Conservation (phyloP, 1,140 invertebrate genomes). For the Drosophila rufa region DNA sequence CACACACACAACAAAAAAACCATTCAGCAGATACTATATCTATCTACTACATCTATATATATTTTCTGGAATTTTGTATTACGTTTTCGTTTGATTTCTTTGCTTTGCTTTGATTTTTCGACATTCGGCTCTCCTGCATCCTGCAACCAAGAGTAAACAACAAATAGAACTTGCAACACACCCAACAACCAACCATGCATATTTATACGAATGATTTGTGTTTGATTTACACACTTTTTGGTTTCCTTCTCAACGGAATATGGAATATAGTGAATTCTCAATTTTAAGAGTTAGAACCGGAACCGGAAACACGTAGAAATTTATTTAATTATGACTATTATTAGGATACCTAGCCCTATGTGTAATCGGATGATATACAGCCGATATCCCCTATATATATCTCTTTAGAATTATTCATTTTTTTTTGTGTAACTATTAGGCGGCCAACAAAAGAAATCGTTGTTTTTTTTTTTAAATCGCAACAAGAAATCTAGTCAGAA, state of each 20-base stretch:
- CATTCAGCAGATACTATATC: slow-evolving; percentile 11
- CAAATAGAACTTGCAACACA: background rate
- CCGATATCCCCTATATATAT: slow-evolving; percentile 37
- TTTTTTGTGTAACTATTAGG: slow-evolving; percentile 66
- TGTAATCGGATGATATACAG: slow-evolving; percentile 24
- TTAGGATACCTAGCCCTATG: slow-evolving; percentile 45
- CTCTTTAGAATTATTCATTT: slow-evolving; percentile 43
- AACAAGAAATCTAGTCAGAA: slow-evolving; percentile 81
- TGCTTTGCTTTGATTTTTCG: slow-evolving; percentile 60
- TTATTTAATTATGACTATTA: slow-evolving; percentile 48
- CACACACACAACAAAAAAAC: background rate
- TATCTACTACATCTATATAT: slow-evolving; percentile 13
- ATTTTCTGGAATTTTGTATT: slow-evolving; percentile 57
- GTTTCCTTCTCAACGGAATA: background rate
- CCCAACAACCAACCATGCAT: slow-evolving; percentile 36
- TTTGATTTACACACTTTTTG: slow-evolving; percentile 23
- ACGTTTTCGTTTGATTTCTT: slow-evolving; percentile 26
- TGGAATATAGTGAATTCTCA: slow-evolving; percentile 6
- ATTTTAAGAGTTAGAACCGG: background rate
- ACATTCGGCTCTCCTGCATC: slow-evolving; percentile 43
- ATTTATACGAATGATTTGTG: slow-evolving; percentile 47
- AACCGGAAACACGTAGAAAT: slow-evolving; percentile 8
- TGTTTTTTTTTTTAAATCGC: slow-evolving; percentile 76
- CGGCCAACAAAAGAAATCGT: slow-evolving; percentile 47
- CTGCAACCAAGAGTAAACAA: slow-evolving; percentile 20